These are phyloP conservation scores for Falco rusticolus DNA, from an alignment of 2,797 vertebrate genomes.

Conservation along the genomic window DNA sequence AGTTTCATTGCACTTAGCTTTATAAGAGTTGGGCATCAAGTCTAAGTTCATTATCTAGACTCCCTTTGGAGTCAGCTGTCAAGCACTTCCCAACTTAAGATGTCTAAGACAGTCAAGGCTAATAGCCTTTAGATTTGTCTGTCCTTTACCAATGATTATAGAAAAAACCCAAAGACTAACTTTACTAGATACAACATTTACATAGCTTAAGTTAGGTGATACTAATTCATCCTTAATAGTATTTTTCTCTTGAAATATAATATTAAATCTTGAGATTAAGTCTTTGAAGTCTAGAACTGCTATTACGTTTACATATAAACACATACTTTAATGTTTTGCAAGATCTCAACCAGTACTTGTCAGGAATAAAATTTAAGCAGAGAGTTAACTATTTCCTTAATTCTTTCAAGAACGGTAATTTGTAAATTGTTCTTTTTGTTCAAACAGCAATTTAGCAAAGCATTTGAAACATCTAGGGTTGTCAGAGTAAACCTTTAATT, in stretches of 20 bases:
- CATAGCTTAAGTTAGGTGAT: background rate
- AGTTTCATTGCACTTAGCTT: background rate
- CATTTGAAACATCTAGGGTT: background rate
- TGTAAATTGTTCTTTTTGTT: conserved; percentile 16
- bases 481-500: background rate
- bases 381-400: background rate
- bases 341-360: background rate
- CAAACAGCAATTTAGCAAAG: background rate
- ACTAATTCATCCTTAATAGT: background rate
- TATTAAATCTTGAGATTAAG: background rate
- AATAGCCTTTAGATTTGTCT: background rate
- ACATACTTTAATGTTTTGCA: background rate
- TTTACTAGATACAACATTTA: background rate
- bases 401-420: background rate
- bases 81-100: background rate
- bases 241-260: background rate
- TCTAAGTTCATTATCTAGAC: background rate
- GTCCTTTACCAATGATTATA: background rate
- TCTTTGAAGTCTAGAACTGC: background rate
- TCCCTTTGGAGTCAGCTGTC: background rate
- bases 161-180: background rate
- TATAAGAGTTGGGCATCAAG: background rate
- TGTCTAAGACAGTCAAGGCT: background rate
- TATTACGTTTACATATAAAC: background rate
- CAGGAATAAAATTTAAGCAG: background rate